Conservation (phyloP, 1,140 invertebrate genomes). For the Diachasmimorpha longicaudata region DNA sequence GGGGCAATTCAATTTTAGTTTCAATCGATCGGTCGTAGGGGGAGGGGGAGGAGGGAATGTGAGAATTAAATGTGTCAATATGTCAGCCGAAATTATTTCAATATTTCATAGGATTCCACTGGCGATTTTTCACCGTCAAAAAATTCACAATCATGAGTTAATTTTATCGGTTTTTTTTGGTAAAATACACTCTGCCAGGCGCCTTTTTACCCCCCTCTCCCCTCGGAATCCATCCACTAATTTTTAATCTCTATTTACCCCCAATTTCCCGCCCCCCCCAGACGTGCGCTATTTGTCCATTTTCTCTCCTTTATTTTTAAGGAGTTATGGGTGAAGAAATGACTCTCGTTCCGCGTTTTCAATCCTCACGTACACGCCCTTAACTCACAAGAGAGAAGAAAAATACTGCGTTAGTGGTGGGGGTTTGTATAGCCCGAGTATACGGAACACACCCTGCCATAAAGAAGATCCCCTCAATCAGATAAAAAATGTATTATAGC, state of each 20-base stretch:
- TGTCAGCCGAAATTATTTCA: no score
- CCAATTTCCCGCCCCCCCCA: not conserved
- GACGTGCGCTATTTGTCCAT: not conserved
- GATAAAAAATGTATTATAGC: constrained; percentile 66
- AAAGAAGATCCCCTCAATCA: constrained; percentile 63
- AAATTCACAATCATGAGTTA: no score
- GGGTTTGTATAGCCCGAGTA: not conserved
- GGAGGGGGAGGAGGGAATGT: not conserved
- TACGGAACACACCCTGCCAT: constrained; percentile 54
- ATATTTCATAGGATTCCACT: no score
- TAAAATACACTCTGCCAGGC: no score
- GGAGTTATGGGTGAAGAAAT: constrained; percentile 7
- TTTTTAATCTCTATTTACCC: not conserved
- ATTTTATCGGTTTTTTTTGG: no score
- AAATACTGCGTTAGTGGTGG: not conserved
- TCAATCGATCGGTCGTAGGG: not conserved
- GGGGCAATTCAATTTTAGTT: not conserved
- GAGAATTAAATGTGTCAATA: not conserved
- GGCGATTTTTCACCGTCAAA: no score
- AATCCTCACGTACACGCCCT: constrained; percentile 15
- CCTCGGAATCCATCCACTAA: not conserved
- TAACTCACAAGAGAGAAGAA: not conserved
- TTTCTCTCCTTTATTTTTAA: not conserved
- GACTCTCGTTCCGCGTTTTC: constrained; percentile 19
- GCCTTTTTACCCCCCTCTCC: no score